Base-by-base conservation (phyloP, 2,113 vertebrate genomes). In the Strigops habroptila region DNA sequence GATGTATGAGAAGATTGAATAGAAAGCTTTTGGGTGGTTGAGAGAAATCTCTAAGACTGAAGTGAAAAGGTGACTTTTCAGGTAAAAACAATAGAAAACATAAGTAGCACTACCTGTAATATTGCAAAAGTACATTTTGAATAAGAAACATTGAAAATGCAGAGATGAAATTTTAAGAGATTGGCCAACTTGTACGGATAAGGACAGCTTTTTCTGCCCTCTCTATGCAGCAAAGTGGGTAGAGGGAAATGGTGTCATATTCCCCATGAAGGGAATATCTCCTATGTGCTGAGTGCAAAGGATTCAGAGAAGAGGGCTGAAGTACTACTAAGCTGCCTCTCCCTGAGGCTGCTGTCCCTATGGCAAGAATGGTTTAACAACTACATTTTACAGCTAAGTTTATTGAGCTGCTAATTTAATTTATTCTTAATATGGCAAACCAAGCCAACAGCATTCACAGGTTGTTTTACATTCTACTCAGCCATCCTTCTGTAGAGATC, bases 351-450 rank as follows among this genome's bases (percentile, higher is more conserved):
- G 27, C 49, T 92, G 44, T 23, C 76, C 19, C 71, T 18, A 1
- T 43, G 46, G 65, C 69, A 91, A 78, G 43, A 81, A 43, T 17
- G 9, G n/a, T 78, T 93, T 63, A 79, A 82, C 70, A 85, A 33
- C 33, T 90, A 33, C 65, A 55, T 35, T 62, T 91, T 90, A 69
- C 31, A 55, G 30, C 46, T 39, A 46, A 75, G 27, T 83, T 86
- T 75, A 90, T 10, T 68, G 60, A 94, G 69, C 83, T 75, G 51
- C 73, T 88, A 75, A 88, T 94, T 87, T 60, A 89, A 90, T 90
- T 70, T 94, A 62, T 75, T 88, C 93, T 94, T 83, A 88, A 86
- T 86, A 59, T 24, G 35, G 53, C 24, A 86, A 83, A 74, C 16
- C 19, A 81, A 92, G n/a, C 59, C 67, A 81, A 10, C 21, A 48